Base-by-base conservation (phyloP, 2,888 invertebrate genomes). In the Rhamnusium bicolor region DNA sequence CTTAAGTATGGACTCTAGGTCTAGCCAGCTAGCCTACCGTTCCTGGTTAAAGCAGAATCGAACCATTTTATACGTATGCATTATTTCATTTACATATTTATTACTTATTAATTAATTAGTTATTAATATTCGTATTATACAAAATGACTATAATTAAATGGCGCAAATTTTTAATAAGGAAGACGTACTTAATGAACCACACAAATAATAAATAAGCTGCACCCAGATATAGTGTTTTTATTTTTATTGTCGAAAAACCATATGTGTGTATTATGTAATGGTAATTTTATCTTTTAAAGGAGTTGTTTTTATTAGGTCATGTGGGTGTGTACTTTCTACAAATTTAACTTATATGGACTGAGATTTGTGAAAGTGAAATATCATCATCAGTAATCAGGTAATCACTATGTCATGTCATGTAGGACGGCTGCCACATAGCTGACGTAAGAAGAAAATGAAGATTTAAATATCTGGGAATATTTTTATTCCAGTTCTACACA, bases 281-380 rank as follows among this genome's bases (percentile, higher is more conserved):
- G 62, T 71, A 40, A 51, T 54, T 67, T 71, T 19, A 53, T 67
- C 69, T 72, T 61, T 70, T 63, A 58, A 69, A 66, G 53, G 60
- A 29, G 47, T 54, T 21, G 24, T 49, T 54, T 69, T 66, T 69
- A 69, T 58, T 66, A 49, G 63, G 54, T 60, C 65, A 69, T 72
- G 74, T 74, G 72, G 76, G 76, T 65, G 74, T 70, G 72, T 65
- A 72, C 74, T 76, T 76, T 74, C 76, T 74, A 76, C 72, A 66
- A 74, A 72, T 76, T 74, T 65, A 47, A 70, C 73, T 69, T 69
- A 72, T 72, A 60, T 65, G 67, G 69, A 69, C 49, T 74, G 62
- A 70, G 63, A 46, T 70, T 73, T 71, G 75, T 73, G 77, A 77
- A 77, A 77, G 77, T 77, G 69, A 74, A 74, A 73, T 72, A 76